Percentiles rank a stretch among this genome's conserved stretches.
phyloP scores from a whole-genome alignment of 2,888 invertebrate species.

The Eurois occulta region DNA sequence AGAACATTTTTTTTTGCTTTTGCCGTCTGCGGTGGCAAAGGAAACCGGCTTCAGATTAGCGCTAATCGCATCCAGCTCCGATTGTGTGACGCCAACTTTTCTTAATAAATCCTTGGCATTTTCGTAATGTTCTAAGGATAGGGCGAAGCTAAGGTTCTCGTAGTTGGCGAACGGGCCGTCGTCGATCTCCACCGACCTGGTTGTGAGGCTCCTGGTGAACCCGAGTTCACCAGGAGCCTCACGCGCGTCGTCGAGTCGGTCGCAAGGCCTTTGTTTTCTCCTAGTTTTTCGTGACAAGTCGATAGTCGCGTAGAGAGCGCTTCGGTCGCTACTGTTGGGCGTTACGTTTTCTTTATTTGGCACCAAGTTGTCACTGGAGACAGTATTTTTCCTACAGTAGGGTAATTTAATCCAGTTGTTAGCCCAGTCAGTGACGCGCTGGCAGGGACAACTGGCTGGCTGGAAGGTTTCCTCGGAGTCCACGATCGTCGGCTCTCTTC shows the following conservation, averaged over 20 bases:
- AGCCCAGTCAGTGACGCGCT: constrained; percentile 92
- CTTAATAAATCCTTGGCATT: constrained; percentile 93
- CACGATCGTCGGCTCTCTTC: constrained; percentile 80
- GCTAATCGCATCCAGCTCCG: constrained; percentile 86
- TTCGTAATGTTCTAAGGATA: constrained; percentile 94
- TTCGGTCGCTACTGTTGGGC: constrained; percentile 76
- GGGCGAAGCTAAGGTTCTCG: constrained; percentile 94
- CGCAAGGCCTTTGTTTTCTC: constrained; percentile 78
- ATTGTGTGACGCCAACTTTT: constrained; percentile 89
- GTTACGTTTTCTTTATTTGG: constrained; percentile 90
- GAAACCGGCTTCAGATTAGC: constrained; percentile 78
- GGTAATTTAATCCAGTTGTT: constrained; percentile 91
- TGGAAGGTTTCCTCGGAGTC: constrained; percentile 81
- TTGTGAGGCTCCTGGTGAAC: constrained; percentile 58
- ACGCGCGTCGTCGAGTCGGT: constrained; percentile 57
- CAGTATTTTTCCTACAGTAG: constrained; percentile 86
- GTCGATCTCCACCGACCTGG: constrained; percentile 76
- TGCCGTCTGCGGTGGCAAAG: constrained; percentile 66
- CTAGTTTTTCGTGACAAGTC: constrained; percentile 92
- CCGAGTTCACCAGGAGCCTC: too few species aligned
- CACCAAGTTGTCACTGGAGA: constrained; percentile 74
- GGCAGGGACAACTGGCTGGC: constrained; percentile 89
- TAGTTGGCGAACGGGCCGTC: constrained; percentile 91
- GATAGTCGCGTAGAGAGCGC: constrained; percentile 93
- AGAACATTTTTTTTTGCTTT: constrained; percentile 87